Evolutionary conservation across 2,797 vertebrate genomes (phyloP).

Genomic region (Brachyalestes nurse): DNA sequence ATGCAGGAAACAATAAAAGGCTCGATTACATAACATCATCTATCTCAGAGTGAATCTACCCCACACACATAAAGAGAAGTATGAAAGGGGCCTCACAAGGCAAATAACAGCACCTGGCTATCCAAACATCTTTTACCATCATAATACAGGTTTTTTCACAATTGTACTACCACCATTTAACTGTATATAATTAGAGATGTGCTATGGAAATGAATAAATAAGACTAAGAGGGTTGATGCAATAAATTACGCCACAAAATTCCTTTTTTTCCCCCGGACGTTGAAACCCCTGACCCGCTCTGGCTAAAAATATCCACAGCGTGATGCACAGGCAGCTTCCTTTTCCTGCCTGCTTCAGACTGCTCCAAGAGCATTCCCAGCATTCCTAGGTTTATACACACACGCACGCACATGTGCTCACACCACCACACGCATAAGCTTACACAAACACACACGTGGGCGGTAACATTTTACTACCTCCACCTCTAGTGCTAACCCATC

Average conservation of each 20-base stretch:
- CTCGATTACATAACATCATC: neutral
- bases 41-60: slow-evolving; percentile 31
- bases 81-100: slow-evolving; percentile 10
- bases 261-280: slow-evolving; percentile 68
- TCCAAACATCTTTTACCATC: neutral
- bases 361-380: slow-evolving; percentile 58
- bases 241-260: slow-evolving; percentile 67
- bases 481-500: slow-evolving; percentile 30
- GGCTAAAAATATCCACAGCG: slow-evolving; percentile 82
- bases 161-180: neutral
- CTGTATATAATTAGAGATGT: slow-evolving; percentile 18
- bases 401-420: neutral
- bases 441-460: slow-evolving; percentile 4
- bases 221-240: slow-evolving; percentile 55
- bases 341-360: slow-evolving; percentile 74
- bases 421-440: neutral
- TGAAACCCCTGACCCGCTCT: slow-evolving; percentile 72
- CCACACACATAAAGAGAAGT: slow-evolving; percentile 2
- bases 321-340: slow-evolving; percentile 69
- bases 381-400: slow-evolving; percentile 46
- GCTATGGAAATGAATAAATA: slow-evolving; percentile 56
- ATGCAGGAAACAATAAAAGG: slow-evolving; percentile 9
- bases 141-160: slow-evolving; percentile 23
- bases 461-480: slow-evolving; percentile 49
- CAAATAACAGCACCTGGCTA: slow-evolving; percentile 9